A percentile compares a stretch with the other conserved stretches of the same genome.
phyloP scores from a whole-genome alignment of 2,888 invertebrate genomes.

The Athrips mouffetella region DNA sequence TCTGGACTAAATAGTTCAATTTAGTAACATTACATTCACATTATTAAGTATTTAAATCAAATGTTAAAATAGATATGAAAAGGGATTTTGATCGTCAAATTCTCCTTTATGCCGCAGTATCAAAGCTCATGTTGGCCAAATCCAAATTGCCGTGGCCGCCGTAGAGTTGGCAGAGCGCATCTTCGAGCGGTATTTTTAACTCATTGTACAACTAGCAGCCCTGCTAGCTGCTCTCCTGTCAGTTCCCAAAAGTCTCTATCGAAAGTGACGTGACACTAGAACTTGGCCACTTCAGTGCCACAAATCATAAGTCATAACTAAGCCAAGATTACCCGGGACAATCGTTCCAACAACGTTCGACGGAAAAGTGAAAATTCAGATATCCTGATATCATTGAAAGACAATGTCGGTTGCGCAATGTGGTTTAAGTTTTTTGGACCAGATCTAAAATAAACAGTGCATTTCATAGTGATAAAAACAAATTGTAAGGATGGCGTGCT shows the following conservation, averaged over 20 bases:
- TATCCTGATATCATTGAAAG: constrained; percentile 29
- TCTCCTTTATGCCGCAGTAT: constrained; percentile 48
- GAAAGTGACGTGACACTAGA: constrained; percentile 64
- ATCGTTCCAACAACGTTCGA: constrained; percentile 27
- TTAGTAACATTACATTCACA: constrained; percentile 5
- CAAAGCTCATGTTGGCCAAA: constrained; percentile 69
- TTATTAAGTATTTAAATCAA: too few relatives aligned
- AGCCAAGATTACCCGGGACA: constrained; percentile 31
- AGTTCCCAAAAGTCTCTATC: constrained; percentile 54
- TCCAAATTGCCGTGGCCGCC: constrained; percentile 53
- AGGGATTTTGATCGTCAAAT: constrained; percentile 38
- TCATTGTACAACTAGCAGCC: constrained; percentile 72
- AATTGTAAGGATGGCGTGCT: constrained; percentile 76
- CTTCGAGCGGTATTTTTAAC: constrained; percentile 77
- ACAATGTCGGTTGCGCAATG: constrained; percentile 59
- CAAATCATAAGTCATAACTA: constrained; percentile 23
- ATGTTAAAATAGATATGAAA: constrained; percentile 28
- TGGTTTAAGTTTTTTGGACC: constrained; percentile 34
- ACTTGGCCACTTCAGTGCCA: constrained; percentile 36
- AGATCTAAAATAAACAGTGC: constrained; percentile 42
- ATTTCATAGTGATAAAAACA: constrained; percentile 48
- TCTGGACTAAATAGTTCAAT: not conserved
- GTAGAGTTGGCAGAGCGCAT: constrained; percentile 74
- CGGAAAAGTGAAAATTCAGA: constrained; percentile 32
- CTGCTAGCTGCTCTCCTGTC: constrained; percentile 66